A percentile compares a stretch with the other conserved stretches of the same genome.
Evolutionary conservation across 2,113 vertebrate genomes (phyloP).

Genomic region (Paramisgurnus dabryanus): DNA sequence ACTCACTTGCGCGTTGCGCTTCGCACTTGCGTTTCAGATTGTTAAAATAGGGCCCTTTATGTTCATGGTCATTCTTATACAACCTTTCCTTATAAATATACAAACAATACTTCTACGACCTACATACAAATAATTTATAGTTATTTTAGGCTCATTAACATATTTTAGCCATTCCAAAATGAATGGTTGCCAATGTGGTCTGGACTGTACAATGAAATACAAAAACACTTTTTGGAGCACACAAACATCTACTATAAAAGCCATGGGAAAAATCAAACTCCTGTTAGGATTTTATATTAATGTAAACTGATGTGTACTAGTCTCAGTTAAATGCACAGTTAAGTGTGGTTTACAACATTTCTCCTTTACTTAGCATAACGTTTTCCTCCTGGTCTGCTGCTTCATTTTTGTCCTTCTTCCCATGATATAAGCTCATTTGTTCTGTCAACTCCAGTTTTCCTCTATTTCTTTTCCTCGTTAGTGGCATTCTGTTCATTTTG

Average conservation of each 20-base stretch:
- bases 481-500: constrained; percentile 47
- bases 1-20: too few species aligned
- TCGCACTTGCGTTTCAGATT: too few species aligned
- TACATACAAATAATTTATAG: not conserved
- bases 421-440: constrained; percentile 41
- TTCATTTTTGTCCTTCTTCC: constrained; percentile 48
- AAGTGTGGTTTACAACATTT: not conserved
- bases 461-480: constrained; percentile 49
- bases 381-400: not conserved
- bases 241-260: not conserved
- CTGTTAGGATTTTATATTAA: not conserved
- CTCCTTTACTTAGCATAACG: not conserved
- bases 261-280: not conserved
- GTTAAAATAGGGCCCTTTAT: too few species aligned
- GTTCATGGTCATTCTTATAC: too few species aligned
- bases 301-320: not conserved
- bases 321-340: not conserved
- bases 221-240: not conserved
- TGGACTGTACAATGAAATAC: not conserved
- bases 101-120: not conserved
- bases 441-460: constrained; percentile 47
- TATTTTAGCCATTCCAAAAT: not conserved
- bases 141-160: not conserved
- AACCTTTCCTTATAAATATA: not conserved
- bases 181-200: not conserved